Evolutionary conservation across 2,797 vertebrate species (phyloP).

Genomic region (Bovichtus variegatus): DNA sequence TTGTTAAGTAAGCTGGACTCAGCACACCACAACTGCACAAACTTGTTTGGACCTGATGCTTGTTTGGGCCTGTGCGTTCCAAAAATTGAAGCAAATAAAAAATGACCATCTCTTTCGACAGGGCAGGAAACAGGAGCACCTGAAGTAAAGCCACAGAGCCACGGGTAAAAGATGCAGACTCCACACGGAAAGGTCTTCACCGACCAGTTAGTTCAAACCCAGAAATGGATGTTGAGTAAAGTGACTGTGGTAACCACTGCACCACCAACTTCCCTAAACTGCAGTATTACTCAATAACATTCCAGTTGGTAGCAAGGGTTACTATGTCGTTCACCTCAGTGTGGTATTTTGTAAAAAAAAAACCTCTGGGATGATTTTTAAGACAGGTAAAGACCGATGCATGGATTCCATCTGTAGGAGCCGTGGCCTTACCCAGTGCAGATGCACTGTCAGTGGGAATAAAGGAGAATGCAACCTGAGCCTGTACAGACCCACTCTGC

Average conservation of each 20-base stretch:
- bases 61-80: background rate
- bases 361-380: background rate
- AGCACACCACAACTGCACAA: too few species aligned
- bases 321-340: background rate
- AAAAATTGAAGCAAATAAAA: background rate
- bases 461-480: slow-evolving; percentile 54
- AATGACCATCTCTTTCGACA: background rate
- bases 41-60: background rate
- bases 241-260: background rate
- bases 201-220: background rate
- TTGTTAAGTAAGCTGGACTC: background rate
- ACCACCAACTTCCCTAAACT: background rate
- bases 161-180: background rate
- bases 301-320: background rate
- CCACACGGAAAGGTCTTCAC: background rate
- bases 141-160: background rate
- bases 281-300: background rate
- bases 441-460: slow-evolving; percentile 60
- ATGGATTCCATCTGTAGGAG: slow-evolving; percentile 40
- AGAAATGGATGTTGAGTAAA: background rate
- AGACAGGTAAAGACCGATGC: slow-evolving; percentile 25
- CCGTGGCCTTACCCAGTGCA: slow-evolving; percentile 17
- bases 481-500: slow-evolving; percentile 54
- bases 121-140: background rate
- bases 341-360: background rate